Base-by-base conservation (phyloP, 2,888 invertebrate genomes). In the Melanostoma mellinum region DNA sequence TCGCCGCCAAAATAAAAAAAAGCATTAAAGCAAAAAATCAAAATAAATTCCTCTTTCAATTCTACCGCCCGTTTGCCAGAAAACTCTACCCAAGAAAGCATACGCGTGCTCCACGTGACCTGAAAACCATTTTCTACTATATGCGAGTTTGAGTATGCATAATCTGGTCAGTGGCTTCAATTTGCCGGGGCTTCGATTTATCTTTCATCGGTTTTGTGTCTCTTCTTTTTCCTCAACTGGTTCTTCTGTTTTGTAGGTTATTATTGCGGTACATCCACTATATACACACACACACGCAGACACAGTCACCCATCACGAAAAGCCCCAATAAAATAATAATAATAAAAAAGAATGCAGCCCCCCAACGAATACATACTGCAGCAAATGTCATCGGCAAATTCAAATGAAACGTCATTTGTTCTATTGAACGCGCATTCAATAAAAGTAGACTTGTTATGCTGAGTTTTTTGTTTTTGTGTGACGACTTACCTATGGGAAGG, bases 91-190 rank as follows among this genome's bases (percentile, higher is more conserved):
- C 35, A 52, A 67, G 42, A 58, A 56, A 67, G 20, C 48, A 77
- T 67, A 84, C 84, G 74, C 79, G 84, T 84, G 84, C 79, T 84
- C 65, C 79, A 75, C 74, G 74, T 84, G 84, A 84, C 84, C 84
- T 75, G 75, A 50, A 75, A 82, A 69, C n/a, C 8, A 50, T 3
- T 50, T 67, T 67, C 44, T 35, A 42, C 46, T 35, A 33, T 38
- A 50, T 10, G 50, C 38, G 48, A 50, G 46, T 61, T 67, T 38
- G 52, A 67, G 65, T 33, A 35, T 79, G 67, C 77, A 81, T 72
- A 63, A 68, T 65, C 30, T 63, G 55, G 46, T 60, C 50, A 56
- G 58, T 52, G 40, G 69, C 30, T 82, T 61, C 63, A 78, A 78
- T 65, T 74, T 74, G 72, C 44, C 68, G 73, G 79, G 67, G 9